These are phyloP conservation scores for Polymixis lichenea DNA, from an alignment of 2,888 invertebrate species.

Conservation along the genomic window DNA sequence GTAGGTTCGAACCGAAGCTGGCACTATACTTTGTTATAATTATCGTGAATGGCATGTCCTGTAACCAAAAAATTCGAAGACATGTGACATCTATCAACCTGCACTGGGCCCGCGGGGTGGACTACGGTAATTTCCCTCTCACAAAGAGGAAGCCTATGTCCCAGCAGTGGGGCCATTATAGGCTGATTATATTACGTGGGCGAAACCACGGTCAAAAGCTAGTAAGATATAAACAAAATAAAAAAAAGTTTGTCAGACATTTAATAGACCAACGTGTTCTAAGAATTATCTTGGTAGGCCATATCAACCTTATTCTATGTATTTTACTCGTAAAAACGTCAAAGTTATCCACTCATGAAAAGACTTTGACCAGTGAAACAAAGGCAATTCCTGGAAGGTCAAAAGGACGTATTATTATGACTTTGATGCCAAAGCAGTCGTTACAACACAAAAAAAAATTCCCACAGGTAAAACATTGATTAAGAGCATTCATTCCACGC, in stretches of 20 bases:
- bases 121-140: too few species aligned
- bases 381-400: neutral
- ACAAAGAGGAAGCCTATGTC: too few species aligned
- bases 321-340: neutral
- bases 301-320: neutral
- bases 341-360: neutral
- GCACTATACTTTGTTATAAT: too few species aligned
- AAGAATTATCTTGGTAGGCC: neutral
- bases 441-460: neutral
- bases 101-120: too few species aligned
- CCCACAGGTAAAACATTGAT: neutral
- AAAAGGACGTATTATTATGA: neutral
- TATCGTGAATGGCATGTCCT: too few species aligned
- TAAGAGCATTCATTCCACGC: too few species aligned
- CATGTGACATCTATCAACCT: too few species aligned
- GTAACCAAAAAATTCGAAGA: too few species aligned
- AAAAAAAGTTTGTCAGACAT: neutral
- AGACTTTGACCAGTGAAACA: neutral
- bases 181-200: neutral
- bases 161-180: too few species aligned
- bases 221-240: neutral
- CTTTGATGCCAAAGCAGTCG: neutral
- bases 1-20: too few species aligned
- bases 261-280: neutral
- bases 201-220: neutral